Evolutionary conservation across 2,888 invertebrate genomes (phyloP), one percentile per base, ranked within the genome.

Genomic region (Poecilobothrus nobilitatus): DNA sequence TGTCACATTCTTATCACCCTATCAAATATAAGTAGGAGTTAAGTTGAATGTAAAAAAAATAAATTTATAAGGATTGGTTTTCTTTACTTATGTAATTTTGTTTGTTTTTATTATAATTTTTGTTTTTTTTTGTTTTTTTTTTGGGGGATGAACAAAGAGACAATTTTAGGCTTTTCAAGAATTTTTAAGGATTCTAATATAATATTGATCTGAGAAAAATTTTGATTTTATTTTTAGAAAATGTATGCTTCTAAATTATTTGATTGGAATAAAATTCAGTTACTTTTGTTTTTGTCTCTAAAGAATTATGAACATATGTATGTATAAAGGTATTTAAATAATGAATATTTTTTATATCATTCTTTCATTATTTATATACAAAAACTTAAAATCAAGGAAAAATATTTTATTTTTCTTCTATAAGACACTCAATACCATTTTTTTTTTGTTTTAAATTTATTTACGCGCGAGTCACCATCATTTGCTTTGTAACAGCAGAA

Each of bases 1-100:
- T 44, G 44, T 44, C 44, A 44, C 44, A 44, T 44, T 44, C 44
- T 44, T 44, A 44, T 44, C 44, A 44, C 44, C 44, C 44, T 44
- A 44, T 44, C 44, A 44, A 44, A 44, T 10, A 44, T 44, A 12
- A 10, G 44, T 15, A 44, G 3, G 44, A 44, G 44, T 44, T 44
- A 15, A 44, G 44, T 44, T 44, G 12, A 44, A 44, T 15, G 12
- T 34, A 3, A 44, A 3, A 44, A 12, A 12, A 44, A 44, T 44
- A 44, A 44, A 44, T 44, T 12, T 44, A 44, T 15, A 44, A 12
- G 44, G n/a, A 44, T 44, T n/a, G n/a, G n/a, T n/a, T n/a, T n/a
- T n/a, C n/a, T n/a, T n/a, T n/a, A n/a, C n/a, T n/a, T n/a, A n/a
- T n/a, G n/a, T n/a, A n/a, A n/a, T n/a, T 37, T 37, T 37, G 37